Evolutionary conservation across 1,140 invertebrate species (phyloP), one percentile per base, ranked within the genome.

Genomic region (Atta colombica): DNA sequence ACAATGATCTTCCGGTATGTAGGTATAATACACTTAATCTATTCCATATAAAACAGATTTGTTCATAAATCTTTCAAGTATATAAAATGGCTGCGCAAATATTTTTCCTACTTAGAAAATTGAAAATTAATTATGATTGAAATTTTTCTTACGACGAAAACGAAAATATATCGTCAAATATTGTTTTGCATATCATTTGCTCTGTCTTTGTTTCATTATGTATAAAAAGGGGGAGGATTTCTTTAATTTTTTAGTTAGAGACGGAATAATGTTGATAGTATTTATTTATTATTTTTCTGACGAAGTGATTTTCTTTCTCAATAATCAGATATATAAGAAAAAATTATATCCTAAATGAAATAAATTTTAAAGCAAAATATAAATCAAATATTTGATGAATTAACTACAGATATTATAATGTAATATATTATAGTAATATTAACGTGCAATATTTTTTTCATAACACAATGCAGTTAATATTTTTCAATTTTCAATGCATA

Each of bases 331-430:
- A 21, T 3, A 16, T 58, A 39, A 35, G 0, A 49, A 12, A 77
- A 60, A 25, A 35, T 75, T 21, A 39, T 18, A 53, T 31, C 16
- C 28, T 16, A 16, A 72, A 72, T 35, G 12, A 58, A 25, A 55
- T 74, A 58, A 75, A 75, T 60, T 60, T 25, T 25, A 10, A 39
- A 55, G 1, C n/a, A 58, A 58, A 75, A 10, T 60, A 60, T 14
- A 21, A 58, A n/a, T 75, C 12, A 58, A n/a, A n/a, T 74, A 12
- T 18, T 53, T 18, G 66, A 72, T 18, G 7, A 68, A 18, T 58
- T 74, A 28, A 31, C 5, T 35, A 35, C 25, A n/a, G 55, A 58
- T 21, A 10, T 5, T 21, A 45, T 3, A 45, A 53, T 2, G 14
- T 25, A 72, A 31, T 16, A 53, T 7, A 28, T 53, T 51, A 51